phyloP scores from a whole-genome alignment of 2,888 invertebrate genomes.

The Scotopteryx bipunctaria region DNA sequence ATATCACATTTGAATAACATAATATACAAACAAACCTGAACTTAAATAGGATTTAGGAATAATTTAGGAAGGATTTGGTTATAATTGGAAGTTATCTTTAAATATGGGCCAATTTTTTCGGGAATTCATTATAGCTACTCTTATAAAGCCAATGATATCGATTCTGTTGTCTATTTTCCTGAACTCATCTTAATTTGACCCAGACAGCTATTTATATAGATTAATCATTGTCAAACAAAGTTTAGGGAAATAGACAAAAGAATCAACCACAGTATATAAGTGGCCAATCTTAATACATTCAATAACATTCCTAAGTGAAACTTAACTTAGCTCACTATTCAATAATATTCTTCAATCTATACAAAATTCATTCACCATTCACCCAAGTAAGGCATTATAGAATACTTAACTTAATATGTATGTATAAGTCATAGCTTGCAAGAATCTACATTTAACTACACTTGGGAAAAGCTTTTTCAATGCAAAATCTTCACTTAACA shows the following conservation, averaged over 20 bases:
- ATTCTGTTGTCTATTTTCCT: too few species aligned
- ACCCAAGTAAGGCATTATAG: slow-evolving; percentile 38
- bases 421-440: slow-evolving; percentile 35
- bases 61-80: slow-evolving; percentile 19
- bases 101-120: background rate
- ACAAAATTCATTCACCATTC: slow-evolving; percentile 31
- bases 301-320: background rate
- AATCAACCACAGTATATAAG: background rate
- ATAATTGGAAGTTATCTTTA: background rate
- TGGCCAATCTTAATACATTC: background rate
- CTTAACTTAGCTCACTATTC: background rate
- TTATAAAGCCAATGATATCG: background rate
- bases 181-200: too few species aligned
- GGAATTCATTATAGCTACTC: background rate
- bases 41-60: slow-evolving; percentile 21
- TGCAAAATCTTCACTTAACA: slow-evolving; percentile 37
- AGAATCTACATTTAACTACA: slow-evolving; percentile 17
- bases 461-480: slow-evolving; percentile 29
- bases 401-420: slow-evolving; percentile 24
- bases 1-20: slow-evolving; percentile 61
- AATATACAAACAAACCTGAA: slow-evolving; percentile 42
- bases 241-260: too few species aligned
- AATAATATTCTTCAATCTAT: slow-evolving; percentile 13
- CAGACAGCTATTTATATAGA: too few species aligned
- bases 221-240: too few species aligned